phyloP scores from a whole-genome alignment of 2,113 vertebrate species.

The Phoenicopterus ruber region DNA sequence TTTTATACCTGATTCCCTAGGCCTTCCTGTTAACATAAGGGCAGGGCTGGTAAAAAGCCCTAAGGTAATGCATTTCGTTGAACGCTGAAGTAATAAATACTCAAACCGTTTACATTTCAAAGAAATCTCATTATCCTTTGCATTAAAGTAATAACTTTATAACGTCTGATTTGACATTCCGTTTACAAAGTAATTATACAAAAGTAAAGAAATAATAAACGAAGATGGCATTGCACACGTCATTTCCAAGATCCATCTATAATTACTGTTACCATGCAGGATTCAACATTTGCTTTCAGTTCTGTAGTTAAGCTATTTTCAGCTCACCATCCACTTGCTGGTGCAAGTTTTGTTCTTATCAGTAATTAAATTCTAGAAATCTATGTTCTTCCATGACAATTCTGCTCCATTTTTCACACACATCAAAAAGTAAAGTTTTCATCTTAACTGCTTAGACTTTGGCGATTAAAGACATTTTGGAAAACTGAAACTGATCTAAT shows the following conservation, averaged over 20 bases:
- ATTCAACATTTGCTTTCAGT: constrained; percentile 30
- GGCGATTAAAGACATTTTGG: not conserved
- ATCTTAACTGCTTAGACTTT: not conserved
- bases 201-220: constrained; percentile 47
- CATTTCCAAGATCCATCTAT: constrained; percentile 36
- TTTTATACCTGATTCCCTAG: constrained; percentile 95
- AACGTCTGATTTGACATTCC: constrained; percentile 36
- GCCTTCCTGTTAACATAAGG: constrained; percentile 95
- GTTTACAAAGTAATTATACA: constrained; percentile 36
- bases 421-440: not conserved
- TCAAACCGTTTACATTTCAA: constrained; percentile 77
- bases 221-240: constrained; percentile 7
- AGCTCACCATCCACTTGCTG: constrained; percentile 41
- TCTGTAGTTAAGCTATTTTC: constrained; percentile 50
- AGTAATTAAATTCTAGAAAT: constrained; percentile 26
- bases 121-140: constrained; percentile 66
- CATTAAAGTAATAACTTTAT: constrained; percentile 50
- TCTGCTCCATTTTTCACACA: not conserved
- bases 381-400: not conserved
- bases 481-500: not conserved
- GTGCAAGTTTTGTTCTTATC: constrained; percentile 13
- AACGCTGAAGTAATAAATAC: constrained; percentile 76
- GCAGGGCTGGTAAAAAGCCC: constrained; percentile 81
- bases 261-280: constrained; percentile 45
- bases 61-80: constrained; percentile 69